Evolutionary conservation across 2,797 vertebrate genomes (phyloP).

Genomic region (Spinus pinus): DNA sequence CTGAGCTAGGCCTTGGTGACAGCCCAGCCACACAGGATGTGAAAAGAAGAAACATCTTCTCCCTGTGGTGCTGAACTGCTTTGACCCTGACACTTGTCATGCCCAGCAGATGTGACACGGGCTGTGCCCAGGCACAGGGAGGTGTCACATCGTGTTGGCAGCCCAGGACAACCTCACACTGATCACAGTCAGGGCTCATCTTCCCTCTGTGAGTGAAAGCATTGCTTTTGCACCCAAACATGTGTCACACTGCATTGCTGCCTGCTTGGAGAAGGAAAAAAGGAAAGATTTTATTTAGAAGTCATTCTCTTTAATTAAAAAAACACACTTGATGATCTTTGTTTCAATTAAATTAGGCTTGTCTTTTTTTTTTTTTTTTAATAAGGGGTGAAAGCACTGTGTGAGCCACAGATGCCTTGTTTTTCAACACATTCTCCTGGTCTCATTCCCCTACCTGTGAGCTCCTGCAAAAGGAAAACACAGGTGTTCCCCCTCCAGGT

Average conservation of each 20-base stretch:
- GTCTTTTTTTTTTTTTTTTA: not conserved
- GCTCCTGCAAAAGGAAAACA: not conserved
- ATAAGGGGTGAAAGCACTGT: not conserved
- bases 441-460: not conserved
- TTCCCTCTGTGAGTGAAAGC: not conserved
- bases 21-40: not conserved
- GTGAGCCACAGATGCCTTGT: not conserved
- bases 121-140: not conserved
- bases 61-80: not conserved
- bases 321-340: fast-evolving
- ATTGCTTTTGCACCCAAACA: not conserved
- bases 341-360: not conserved
- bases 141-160: not conserved
- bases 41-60: not conserved
- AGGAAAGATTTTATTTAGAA: not conserved
- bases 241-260: not conserved
- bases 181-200: not conserved
- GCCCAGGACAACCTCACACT: not conserved
- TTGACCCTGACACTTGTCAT: not conserved
- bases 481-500: not conserved
- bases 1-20: not conserved
- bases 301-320: not conserved
- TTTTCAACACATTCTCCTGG: not conserved
- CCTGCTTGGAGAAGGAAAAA: not conserved
- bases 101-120: not conserved